Base-by-base conservation (phyloP, 2,888 invertebrate genomes). In the Nymphalis polychloros region DNA sequence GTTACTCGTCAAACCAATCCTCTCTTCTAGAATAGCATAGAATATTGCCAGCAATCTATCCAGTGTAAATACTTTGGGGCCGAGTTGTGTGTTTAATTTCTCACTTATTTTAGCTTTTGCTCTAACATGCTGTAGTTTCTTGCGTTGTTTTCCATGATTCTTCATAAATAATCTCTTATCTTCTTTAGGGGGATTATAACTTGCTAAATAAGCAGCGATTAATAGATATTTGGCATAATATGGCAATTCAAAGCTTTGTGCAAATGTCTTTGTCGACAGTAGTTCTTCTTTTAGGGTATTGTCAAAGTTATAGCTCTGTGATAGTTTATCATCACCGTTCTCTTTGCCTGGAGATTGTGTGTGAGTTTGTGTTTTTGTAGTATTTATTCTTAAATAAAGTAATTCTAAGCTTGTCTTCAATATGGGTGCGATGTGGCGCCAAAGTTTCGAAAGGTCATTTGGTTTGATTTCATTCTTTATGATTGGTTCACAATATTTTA, bases 141-240 rank as follows among this genome's bases (percentile, higher is more conserved):
- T 96, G n/a, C 93, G 93, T 77, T 94, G 95, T 79, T 96, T 96
- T 0, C 95, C 95, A 75, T 95, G 95, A 76, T 95, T 87, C 87
- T 98, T 98, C 85, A 97, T 94, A 84, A 98, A 98, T 57, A 98
- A 90, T 59, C 96, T 92, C 80, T 96, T 97, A 83, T 98, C 98
- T 75, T 97, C 96, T 77, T 96, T 97, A 0, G 96, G 94, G 1
- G 98, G 97, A 86, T 98, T 98, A 84, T 98, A 97, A 47, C 98
- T 98, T 0, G 98, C 98, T 70, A 98, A 90, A 83, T 97, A 98
- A 0, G 98, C 96, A 8, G 98, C 97, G 35, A 98, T 96, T 4
- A 98, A 90, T 48, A 98, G 92, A 84, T 95, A 98, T 86, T 98
- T 98, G 0, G 97, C 96, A 86, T 97, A 98, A 82, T 95, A 97